Base-by-base conservation (phyloP, 2,113 vertebrate species). In the Ptychochromis oligacanthus region DNA sequence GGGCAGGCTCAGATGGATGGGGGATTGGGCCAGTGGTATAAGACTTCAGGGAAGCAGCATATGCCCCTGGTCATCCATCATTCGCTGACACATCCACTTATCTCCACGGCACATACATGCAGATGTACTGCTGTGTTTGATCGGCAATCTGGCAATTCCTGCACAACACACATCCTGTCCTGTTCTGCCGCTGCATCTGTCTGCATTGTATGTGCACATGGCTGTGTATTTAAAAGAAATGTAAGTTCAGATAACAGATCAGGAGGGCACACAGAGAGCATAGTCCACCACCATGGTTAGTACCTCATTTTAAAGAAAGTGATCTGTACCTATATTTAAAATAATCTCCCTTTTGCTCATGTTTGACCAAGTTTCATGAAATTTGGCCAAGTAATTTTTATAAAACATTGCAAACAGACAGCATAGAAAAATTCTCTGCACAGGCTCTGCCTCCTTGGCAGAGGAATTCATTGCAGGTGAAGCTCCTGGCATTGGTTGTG, bases 41-140 rank as follows among this genome's bases (percentile, higher is more conserved):
- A 88, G 91, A 90, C 93, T 94, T 88, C 83, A 87, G 94, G 93
- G 92, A 94, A 90, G 86, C 87, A 82, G 89, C 85, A 88, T 89
- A 89, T 92, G 93, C 88, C 89, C 87, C 79, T 82, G 91, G 87
- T 93, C 94, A 95, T 95, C 91, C 93, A 95, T 95, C 94, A 94
- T 94, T 75, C 1, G 28, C 88, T 93, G 94, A 91, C 92, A 94
- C 88, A 87, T 94, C 84, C 90, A 92, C 92, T 91, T 91, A 93
- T 87, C 82, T 43, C 55, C 85, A 92, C 87, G 72, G 24, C 88
- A 93, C 92, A 91, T 84, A 82, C 90, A 91, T 87, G 91, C 89
- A 92, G 87, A 93, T 92, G 92, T 90, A 92, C 92, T 91, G 84
- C 87, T 88, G 88, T 87, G 85, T 91, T 89, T 88, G 54, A 91